phyloP scores from a whole-genome alignment of 2,888 invertebrate genomes.

The Eucriotettix oculatus region DNA sequence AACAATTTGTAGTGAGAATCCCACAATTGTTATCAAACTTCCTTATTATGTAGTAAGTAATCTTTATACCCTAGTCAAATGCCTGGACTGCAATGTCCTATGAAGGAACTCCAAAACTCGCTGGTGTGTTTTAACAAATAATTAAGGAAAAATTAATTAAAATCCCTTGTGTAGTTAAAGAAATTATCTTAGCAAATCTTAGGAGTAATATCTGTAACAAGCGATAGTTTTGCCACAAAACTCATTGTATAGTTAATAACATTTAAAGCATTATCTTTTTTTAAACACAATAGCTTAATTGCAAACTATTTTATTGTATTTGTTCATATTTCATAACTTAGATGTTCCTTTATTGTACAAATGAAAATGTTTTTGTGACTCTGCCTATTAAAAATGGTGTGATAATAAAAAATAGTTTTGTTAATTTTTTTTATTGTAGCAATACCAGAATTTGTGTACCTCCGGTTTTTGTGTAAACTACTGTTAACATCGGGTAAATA shows the following conservation, averaged over 20 bases:
- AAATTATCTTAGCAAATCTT: neutral
- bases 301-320: too few relatives aligned
- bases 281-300: neutral
- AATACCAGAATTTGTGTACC: too few relatives aligned
- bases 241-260: neutral
- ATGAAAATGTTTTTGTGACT: too few relatives aligned
- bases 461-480: too few relatives aligned
- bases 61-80: neutral
- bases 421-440: too few relatives aligned
- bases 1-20: too few relatives aligned
- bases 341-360: too few relatives aligned
- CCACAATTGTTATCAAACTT: neutral
- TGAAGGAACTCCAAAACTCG: neutral
- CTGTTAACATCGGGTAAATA: too few relatives aligned
- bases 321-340: too few relatives aligned
- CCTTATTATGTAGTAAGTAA: neutral
- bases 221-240: neutral
- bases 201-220: neutral
- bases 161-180: neutral
- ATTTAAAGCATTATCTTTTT: neutral
- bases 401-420: too few relatives aligned
- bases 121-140: neutral
- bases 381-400: too few relatives aligned
- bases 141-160: neutral
- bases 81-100: neutral